Percentiles rank a stretch among this genome's conserved stretches.
Conservation (phyloP, 2,888 invertebrate species). For the Pheosia tremula region DNA sequence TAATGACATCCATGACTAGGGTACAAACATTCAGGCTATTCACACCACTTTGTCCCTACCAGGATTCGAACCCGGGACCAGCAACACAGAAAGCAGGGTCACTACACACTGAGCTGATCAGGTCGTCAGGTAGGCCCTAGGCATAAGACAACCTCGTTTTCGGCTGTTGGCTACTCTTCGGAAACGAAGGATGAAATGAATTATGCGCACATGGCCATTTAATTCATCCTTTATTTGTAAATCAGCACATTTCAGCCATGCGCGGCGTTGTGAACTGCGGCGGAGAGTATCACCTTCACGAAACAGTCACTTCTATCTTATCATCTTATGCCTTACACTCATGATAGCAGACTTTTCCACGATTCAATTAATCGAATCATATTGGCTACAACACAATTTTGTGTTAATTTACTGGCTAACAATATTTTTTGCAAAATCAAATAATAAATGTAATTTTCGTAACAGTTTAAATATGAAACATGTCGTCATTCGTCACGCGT, state of each 20-base stretch:
- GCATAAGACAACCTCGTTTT: background rate
- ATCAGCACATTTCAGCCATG: background rate
- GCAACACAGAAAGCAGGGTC: no score
- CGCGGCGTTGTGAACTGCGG: conserved; percentile 32
- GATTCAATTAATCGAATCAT: conserved; percentile 45
- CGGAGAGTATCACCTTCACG: conserved; percentile 69
- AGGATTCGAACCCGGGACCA: no score
- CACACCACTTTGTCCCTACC: no score
- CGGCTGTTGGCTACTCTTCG: background rate
- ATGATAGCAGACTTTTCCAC: conserved; percentile 65
- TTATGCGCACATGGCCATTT: background rate
- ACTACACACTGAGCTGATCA: no score
- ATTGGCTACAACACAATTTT: conserved; percentile 11
- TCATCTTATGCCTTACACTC: conserved; percentile 60
- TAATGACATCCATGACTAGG: no score
- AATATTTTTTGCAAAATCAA: conserved; percentile 10
- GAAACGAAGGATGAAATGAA: background rate
- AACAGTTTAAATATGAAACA: conserved; percentile 12
- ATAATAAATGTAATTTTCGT: conserved; percentile 13
- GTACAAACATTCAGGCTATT: no score
- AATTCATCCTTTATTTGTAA: background rate
- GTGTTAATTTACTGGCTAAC: conserved; percentile 11
- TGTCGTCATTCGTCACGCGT: conserved; percentile 4
- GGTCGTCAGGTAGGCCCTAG: no score
- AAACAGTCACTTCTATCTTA: conserved; percentile 71